These are phyloP conservation scores for Steinernema scapterisci DNA, from an alignment of 2,888 invertebrate species.

Conservation along the genomic window DNA sequence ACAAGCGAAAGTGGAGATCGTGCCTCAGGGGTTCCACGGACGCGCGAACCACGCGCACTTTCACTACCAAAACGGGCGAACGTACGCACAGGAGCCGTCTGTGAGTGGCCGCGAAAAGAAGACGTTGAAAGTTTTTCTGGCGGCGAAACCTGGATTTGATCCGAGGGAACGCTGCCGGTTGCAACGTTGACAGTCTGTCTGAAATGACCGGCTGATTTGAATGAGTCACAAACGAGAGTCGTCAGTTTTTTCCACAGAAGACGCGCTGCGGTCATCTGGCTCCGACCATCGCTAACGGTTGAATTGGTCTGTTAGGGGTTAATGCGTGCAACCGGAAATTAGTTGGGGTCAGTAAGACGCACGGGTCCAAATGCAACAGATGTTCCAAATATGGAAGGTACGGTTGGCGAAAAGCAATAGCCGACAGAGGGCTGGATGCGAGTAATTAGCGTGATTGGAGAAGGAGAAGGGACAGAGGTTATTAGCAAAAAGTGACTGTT, in stretches of 20 bases:
- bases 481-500: not conserved
- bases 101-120: too few species aligned
- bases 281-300: not conserved
- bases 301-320: not conserved
- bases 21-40: conserved; percentile 15
- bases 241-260: too few species aligned
- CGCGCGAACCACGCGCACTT: conserved; percentile 4
- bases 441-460: too few species aligned
- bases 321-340: conserved; percentile 1
- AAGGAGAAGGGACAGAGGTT: not conserved
- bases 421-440: too few species aligned
- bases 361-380: conserved; percentile 7
- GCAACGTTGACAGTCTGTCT: conserved; percentile 28
- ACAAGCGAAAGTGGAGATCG: conserved; percentile 28
- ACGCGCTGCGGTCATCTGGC: not conserved
- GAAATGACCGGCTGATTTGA: not conserved
- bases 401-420: not conserved
- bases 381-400: conserved; percentile 11
- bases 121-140: not conserved
- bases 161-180: not conserved
- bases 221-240: not conserved
- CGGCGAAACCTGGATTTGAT: conserved; percentile 3
- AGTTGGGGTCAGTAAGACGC: conserved; percentile 1
- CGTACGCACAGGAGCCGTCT: too few species aligned
- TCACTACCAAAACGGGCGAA: not conserved